Base-by-base conservation (phyloP, 2,113 vertebrate genomes). In the Ptychochromis oligacanthus region DNA sequence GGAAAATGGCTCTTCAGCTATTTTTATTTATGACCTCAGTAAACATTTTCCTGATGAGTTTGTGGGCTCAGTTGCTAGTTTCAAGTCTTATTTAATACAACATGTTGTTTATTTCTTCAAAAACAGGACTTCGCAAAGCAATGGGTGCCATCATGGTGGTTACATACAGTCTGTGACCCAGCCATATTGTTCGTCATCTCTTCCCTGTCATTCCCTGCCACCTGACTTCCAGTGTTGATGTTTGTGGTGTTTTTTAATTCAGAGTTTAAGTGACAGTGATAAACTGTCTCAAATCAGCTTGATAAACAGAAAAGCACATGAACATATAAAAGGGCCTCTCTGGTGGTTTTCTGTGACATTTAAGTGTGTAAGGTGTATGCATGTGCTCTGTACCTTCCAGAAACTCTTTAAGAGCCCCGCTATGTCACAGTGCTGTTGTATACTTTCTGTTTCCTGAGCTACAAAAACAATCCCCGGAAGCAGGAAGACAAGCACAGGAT, bases 401-500 rank as follows among this genome's bases (percentile, higher is more conserved):
- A 70, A 43, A 10, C 62, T 1, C 18, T 9, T 40, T 5, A 40
- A 40, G 38, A 40, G 38, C 24, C 43, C 36, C 43, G 20, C 65
- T 31, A 22, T 49, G 65, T 70, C 65, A 49, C 65, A 13, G 40
- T 28, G 65, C 65, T 70, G 65, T 70, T 22, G 40, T 11, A 52
- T 31, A 52, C 24, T 31, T 20, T 6, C 36, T 52, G 24, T 26
- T 52, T 52, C 17, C 65, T 52, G 24, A 7, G 43, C 43, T 49
- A 15, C 24, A 7, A 20, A 70, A 70, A 70, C 65, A 70, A 70
- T 26, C 17, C 46, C 0, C 24, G 43, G 65, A 70, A 52, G 65
- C 65, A 70, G 65, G 65, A 70, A 70, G 65, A 28, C 65, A 70
- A 70, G 52, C 40, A 70, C 28, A 52, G 65, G 65, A 70, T 52